A percentile compares a stretch with the other conserved stretches of the same genome.
phyloP scores from a whole-genome alignment of 2,113 vertebrate genomes.

The Alosa alosa region DNA sequence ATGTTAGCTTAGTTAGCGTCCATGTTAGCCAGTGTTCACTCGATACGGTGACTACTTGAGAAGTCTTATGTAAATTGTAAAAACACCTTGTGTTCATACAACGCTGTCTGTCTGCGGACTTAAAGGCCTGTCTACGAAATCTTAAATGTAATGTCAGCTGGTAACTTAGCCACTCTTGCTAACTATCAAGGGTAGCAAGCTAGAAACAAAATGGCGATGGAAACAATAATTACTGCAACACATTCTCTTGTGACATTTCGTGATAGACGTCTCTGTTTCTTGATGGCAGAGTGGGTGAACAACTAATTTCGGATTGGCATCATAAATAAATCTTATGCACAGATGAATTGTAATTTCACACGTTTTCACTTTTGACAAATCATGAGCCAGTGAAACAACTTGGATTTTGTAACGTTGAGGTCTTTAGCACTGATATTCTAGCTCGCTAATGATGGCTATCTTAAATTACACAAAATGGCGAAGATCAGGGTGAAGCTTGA shows the following conservation, averaged over 20 bases:
- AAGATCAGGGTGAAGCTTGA: conserved; percentile 13
- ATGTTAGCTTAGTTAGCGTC: not conserved
- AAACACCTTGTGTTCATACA: not conserved
- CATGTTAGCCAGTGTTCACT: not conserved
- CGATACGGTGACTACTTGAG: not conserved
- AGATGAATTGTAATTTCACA: not conserved
- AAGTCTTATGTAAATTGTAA: not conserved
- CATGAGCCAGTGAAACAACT: not conserved
- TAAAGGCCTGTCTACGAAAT: not conserved
- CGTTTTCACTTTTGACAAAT: not conserved
- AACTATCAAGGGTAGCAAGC: conserved; percentile 40
- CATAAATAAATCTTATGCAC: not conserved
- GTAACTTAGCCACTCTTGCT: conserved; percentile 10
- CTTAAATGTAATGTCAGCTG: conserved; percentile 46
- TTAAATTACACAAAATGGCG: conserved; percentile 47
- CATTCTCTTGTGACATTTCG: conserved; percentile 25
- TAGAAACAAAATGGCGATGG: conserved; percentile 74
- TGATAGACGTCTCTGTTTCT: not conserved
- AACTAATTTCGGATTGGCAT: not conserved
- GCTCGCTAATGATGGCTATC: conserved; percentile 4
- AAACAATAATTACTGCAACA: conserved; percentile 69
- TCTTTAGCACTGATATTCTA: not conserved
- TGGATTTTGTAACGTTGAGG: not conserved
- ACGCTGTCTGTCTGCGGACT: not conserved
- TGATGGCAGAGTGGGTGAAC: not conserved